phyloP scores from a whole-genome alignment of 1,140 invertebrate genomes.

The Cyphomyrmex costatus region DNA sequence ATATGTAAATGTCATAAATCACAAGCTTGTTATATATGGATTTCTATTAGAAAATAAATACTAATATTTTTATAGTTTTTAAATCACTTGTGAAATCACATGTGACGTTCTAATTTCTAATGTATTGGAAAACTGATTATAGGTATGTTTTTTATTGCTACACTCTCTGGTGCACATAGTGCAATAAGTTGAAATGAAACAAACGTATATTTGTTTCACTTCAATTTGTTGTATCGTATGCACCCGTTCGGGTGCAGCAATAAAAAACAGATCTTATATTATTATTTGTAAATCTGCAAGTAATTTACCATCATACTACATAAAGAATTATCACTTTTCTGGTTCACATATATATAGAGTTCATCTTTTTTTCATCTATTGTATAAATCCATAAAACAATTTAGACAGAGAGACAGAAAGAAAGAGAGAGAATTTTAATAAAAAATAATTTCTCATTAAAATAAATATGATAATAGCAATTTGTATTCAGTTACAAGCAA shows the following conservation, averaged over 20 bases:
- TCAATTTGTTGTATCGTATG: too few species aligned
- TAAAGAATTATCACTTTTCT: neutral
- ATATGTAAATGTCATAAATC: neutral
- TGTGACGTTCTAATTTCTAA: neutral
- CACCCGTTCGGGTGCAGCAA: too few species aligned
- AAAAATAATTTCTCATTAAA: neutral
- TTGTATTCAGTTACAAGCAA: neutral
- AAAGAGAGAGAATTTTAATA: neutral
- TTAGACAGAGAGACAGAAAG: neutral
- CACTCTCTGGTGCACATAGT: too few species aligned
- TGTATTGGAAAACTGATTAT: constrained; percentile 11
- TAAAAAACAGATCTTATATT: too few species aligned
- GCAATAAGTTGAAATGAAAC: too few species aligned
- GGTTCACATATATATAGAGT: neutral
- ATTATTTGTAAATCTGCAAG: neutral
- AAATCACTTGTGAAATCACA: neutral
- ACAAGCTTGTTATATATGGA: neutral
- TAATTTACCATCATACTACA: neutral
- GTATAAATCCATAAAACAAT: neutral
- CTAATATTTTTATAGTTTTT: neutral
- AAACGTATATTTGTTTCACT: too few species aligned
- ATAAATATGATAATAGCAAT: neutral
- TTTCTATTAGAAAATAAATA: neutral
- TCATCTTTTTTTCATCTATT: neutral
- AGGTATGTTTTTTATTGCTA: too few species aligned